Base-by-base conservation (phyloP, 2,888 invertebrate species). In the Hipparchia semele region DNA sequence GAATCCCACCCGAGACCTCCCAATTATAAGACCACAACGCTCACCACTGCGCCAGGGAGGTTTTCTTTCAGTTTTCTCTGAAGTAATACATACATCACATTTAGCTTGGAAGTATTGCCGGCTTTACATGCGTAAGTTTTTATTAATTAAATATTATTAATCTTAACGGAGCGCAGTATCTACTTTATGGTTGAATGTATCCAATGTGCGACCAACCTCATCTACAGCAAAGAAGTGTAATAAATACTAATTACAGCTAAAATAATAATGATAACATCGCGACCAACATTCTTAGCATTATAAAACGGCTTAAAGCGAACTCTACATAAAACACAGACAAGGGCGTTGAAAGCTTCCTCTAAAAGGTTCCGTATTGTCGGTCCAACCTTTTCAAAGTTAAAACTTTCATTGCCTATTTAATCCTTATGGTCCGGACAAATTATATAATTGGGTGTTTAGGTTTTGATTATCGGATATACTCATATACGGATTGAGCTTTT, bases 181-280 rank as follows among this genome's bases (percentile, higher is more conserved):
- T n/a, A 1, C 6, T 13, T 6, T 7, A 6, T 6, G n/a, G 12
- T 12, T 6, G 6, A 53, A 53, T 12, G 53, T 12, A 56, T 13
- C 54, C 13, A 13, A 51, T 64, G 51, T 51, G 6, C 51, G 51
- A 12, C 5, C 6, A 23, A 10, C 65, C 33, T 53, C 8, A 79
- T 80, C 81, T 80, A 77, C 79, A 82, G 74, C 78, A 82, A 77
- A 80, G 88, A 85, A 86, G 83, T 80, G 89, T 88, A 91, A 93
- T 92, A 93, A 93, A 92, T 93, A 92, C 91, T 91, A 92, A 93
- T 94, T 93, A 94, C 93, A 86, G 87, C 90, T 89, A 88, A 91
- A 92, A 92, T 89, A 90, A 88, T 75, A 86, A 88, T 80, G 92
- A 92, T 92, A 91, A 84, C 87, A 92, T 93, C 92, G 86, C 83